Conservation (phyloP, 1,140 invertebrate genomes). For the Hyposmocoma kahamanoa region DNA sequence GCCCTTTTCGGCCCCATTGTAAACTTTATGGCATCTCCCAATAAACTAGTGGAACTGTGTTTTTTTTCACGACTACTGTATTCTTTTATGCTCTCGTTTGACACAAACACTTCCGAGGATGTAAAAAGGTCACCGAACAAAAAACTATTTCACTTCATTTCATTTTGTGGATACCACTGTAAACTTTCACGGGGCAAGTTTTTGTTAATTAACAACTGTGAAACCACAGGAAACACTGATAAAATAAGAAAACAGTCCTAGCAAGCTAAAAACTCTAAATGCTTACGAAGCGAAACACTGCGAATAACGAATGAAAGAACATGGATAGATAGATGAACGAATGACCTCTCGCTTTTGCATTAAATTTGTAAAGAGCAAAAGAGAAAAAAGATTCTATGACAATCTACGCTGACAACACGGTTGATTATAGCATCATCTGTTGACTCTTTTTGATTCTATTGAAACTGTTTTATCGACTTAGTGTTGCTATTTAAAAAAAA, state of each 20-base stretch:
- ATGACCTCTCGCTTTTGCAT: not conserved
- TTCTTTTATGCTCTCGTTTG: conserved; percentile 46
- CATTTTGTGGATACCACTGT: no score
- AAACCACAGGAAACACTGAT: no score
- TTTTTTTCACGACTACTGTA: conserved; percentile 34
- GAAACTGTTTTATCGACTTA: not conserved
- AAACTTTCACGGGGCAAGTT: no score
- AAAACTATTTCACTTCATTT: conserved; percentile 44
- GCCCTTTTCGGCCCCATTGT: conserved; percentile 64
- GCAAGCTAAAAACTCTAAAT: conserved; percentile 25
- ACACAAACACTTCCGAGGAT: conserved; percentile 38
- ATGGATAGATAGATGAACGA: not conserved
- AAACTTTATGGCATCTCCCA: conserved; percentile 31
- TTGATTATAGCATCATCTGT: no score
- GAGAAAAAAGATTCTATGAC: not conserved
- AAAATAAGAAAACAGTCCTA: not conserved
- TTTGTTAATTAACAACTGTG: no score
- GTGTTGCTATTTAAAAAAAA: no score
- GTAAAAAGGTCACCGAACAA: conserved; percentile 60
- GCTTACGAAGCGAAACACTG: conserved; percentile 51
- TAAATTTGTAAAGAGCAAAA: not conserved
- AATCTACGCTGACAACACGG: not conserved
- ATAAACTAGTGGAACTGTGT: conserved; percentile 37
- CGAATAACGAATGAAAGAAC: conserved; percentile 56
- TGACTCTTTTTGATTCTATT: no score